Evolutionary conservation across 2,888 invertebrate genomes (phyloP).

Genomic region (Kryphioiulus occultus): DNA sequence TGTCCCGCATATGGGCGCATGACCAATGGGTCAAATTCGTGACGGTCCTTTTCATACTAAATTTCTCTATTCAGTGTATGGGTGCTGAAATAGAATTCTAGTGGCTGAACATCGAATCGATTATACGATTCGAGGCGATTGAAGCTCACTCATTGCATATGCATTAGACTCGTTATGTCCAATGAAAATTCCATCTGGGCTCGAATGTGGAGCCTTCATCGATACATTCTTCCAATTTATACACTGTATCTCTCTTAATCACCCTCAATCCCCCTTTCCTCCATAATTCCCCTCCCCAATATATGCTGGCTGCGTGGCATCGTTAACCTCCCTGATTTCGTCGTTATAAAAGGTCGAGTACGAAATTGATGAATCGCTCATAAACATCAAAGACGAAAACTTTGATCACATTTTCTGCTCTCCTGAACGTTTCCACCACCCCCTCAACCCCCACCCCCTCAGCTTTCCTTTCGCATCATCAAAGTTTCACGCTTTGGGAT

Average conservation of each 20-base stretch:
- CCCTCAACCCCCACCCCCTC: background rate
- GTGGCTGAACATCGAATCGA: background rate
- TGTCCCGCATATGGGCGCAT: background rate
- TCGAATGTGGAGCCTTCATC: background rate
- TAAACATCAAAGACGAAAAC: constrained; percentile 35
- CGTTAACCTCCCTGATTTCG: constrained; percentile 12
- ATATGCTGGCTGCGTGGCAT: background rate
- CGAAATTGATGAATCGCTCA: constrained; percentile 29
- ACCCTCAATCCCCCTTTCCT: background rate
- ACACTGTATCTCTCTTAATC: background rate
- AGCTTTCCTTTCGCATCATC: background rate
- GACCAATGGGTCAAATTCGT: background rate
- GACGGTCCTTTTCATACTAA: background rate
- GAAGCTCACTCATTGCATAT: background rate
- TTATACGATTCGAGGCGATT: background rate
- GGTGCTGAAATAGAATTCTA: too few species aligned
- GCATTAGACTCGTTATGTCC: constrained; percentile 4
- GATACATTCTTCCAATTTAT: too few species aligned
- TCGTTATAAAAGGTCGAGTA: constrained; percentile 23
- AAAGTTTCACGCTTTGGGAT: background rate
- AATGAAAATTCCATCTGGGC: constrained; percentile 13
- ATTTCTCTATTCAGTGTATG: background rate
- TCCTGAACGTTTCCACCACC: background rate
- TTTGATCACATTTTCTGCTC: constrained; percentile 43
- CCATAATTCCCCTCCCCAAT: background rate